phyloP scores from a whole-genome alignment of 1,140 invertebrate genomes.

The Danaus plexippus region DNA sequence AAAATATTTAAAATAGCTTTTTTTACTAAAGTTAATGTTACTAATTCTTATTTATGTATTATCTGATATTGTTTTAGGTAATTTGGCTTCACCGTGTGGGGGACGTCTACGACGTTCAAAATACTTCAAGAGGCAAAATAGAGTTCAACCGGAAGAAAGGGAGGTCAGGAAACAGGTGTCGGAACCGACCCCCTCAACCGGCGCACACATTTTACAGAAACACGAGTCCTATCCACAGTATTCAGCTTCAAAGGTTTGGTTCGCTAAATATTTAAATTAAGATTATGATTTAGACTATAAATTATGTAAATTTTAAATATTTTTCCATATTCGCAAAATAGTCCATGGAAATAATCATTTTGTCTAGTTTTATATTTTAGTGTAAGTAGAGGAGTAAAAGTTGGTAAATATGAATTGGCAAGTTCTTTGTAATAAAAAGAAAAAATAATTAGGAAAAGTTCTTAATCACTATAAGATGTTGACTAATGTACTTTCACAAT shows the following conservation, averaged over 20 bases:
- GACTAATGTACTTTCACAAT: too few relatives aligned
- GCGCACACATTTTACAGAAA: slow-evolving; percentile 40
- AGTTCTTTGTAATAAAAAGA: too few relatives aligned
- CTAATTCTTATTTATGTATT: too few relatives aligned
- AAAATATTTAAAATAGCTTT: too few relatives aligned
- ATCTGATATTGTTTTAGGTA: slow-evolving; percentile 14
- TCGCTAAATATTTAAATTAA: not conserved
- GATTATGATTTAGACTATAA: too few relatives aligned
- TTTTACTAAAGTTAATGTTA: too few relatives aligned
- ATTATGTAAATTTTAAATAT: too few relatives aligned
- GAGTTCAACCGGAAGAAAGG: slow-evolving; percentile 41
- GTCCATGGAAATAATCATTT: not conserved
- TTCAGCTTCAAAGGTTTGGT: slow-evolving; percentile 29
- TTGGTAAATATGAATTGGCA: too few relatives aligned
- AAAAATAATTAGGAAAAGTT: too few relatives aligned
- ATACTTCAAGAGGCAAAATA: slow-evolving; percentile 50
- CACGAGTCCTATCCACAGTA: slow-evolving; percentile 52
- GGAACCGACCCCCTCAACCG: slow-evolving; percentile 38
- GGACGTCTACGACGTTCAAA: slow-evolving; percentile 50
- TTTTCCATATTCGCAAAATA: not conserved
- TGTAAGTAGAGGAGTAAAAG: not conserved
- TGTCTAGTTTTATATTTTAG: slow-evolving; percentile 7
- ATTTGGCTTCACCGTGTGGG: slow-evolving; percentile 27
- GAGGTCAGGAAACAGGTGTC: slow-evolving; percentile 43
- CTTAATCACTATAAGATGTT: too few relatives aligned